Conservation (phyloP, 2,797 vertebrate species). For the Microctenopoma lineatum region DNA sequence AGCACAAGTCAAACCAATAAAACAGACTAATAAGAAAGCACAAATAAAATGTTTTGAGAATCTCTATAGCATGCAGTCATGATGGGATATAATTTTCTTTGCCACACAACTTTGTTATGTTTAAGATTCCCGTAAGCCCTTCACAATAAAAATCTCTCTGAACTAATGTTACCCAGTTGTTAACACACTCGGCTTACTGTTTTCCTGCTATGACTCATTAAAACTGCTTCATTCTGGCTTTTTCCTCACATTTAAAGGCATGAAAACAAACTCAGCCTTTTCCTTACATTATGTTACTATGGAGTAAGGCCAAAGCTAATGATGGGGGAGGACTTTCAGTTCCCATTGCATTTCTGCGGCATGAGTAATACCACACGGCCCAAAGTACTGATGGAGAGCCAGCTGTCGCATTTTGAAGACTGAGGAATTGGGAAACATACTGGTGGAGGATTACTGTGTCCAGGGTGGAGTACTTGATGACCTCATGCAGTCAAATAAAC, state of each 20-base stretch:
- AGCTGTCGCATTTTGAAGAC: slow-evolving; percentile 58
- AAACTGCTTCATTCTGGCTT: slow-evolving; percentile 36
- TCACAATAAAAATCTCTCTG: slow-evolving; percentile 34
- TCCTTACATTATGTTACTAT: slow-evolving; percentile 60
- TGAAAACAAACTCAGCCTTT: slow-evolving; percentile 63
- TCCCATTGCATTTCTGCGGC: slow-evolving; percentile 69
- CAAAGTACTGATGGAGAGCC: slow-evolving; percentile 62
- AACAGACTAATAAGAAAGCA: background rate
- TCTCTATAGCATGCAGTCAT: background rate
- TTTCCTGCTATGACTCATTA: slow-evolving; percentile 28
- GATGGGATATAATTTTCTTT: background rate
- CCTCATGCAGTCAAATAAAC: slow-evolving; percentile 50
- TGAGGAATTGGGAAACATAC: slow-evolving; percentile 41
- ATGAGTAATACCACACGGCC: slow-evolving; percentile 77
- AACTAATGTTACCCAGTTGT: slow-evolving; percentile 7
- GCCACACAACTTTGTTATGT: slow-evolving; percentile 8
- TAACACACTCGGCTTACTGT: slow-evolving; percentile 18
- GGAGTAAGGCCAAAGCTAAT: slow-evolving; percentile 63
- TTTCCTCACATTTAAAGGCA: slow-evolving; percentile 44
- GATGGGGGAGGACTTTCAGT: slow-evolving; percentile 54
- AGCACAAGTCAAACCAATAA: slow-evolving; percentile 3
- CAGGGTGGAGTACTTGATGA: slow-evolving; percentile 68
- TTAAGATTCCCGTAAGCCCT: slow-evolving; percentile 18
- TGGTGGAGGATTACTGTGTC: slow-evolving; percentile 62
- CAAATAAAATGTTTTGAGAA: background rate